Conservation (phyloP, 1,140 invertebrate species). For the Lysiphlebus fabarum region DNA sequence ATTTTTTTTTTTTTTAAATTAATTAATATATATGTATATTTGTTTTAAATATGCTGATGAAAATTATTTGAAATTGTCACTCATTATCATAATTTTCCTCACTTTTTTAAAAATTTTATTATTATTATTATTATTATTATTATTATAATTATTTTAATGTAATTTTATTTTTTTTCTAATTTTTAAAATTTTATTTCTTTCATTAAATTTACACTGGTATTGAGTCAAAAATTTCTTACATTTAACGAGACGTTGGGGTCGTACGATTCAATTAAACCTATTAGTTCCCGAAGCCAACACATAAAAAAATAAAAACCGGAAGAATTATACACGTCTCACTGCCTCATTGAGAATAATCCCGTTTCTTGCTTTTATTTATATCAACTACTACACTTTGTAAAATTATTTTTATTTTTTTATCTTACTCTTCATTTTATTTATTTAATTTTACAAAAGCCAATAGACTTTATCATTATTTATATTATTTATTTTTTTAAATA, state of each 20-base stretch:
- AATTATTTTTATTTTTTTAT: background rate
- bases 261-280: conserved; percentile 3
- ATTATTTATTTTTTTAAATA: background rate
- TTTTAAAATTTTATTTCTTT: too few relatives aligned
- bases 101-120: conserved; percentile 1
- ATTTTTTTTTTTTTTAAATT: background rate
- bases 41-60: background rate
- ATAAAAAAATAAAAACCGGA: conserved; percentile 20
- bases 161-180: too few relatives aligned
- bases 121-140: conserved; percentile 16
- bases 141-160: conserved; percentile 6
- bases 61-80: conserved; percentile 1
- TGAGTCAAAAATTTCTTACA: background rate
- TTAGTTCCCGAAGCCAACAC: conserved; percentile 13
- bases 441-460: conserved; percentile 18
- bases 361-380: background rate
- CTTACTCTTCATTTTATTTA: conserved; percentile 1
- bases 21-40: background rate
- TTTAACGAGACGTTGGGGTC: conserved; percentile 6
- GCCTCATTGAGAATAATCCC: background rate
- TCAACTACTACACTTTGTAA: background rate
- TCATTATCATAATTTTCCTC: conserved; percentile 24
- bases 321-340: conserved; percentile 12
- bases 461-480: conserved; percentile 18
- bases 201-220: conserved; percentile 5